A percentile compares a stretch with the other conserved stretches of the same genome.
phyloP scores from a whole-genome alignment of 2,888 invertebrate genomes.

The Zaprionus obscuricornis region DNA sequence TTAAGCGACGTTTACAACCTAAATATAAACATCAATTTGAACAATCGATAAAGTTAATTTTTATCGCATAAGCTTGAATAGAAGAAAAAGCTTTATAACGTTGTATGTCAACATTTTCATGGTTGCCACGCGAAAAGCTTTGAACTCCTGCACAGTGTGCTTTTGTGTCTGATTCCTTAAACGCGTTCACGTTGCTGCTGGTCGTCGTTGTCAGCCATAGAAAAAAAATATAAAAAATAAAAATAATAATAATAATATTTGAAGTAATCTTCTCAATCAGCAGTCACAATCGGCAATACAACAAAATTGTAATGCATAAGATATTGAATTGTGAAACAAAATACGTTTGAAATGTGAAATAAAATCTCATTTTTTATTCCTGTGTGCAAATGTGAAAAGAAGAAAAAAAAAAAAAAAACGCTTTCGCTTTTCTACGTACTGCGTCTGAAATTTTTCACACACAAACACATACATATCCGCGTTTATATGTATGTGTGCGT shows the following conservation, averaged over 20 bases:
- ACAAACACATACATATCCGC: neutral
- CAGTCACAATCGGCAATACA: too few relatives aligned
- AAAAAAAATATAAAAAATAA: constrained; percentile 42
- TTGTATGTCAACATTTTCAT: constrained; percentile 50
- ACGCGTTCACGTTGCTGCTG: constrained; percentile 70
- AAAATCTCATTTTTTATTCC: too few relatives aligned
- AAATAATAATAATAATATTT: constrained; percentile 18
- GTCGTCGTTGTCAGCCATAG: constrained; percentile 52
- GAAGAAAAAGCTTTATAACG: constrained; percentile 26
- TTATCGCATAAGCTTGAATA: constrained; percentile 28
- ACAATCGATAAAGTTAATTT: constrained; percentile 48
- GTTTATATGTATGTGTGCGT: constrained; percentile 30
- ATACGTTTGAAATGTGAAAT: too few relatives aligned
- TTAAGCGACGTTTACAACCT: constrained; percentile 29
- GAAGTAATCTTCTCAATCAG: too few relatives aligned
- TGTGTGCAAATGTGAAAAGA: constrained; percentile 4
- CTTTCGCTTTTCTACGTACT: constrained; percentile 61
- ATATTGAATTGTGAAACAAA: too few relatives aligned
- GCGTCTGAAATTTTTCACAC: constrained; percentile 62
- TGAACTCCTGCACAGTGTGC: constrained; percentile 72
- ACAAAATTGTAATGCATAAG: too few relatives aligned
- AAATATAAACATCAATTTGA: neutral
- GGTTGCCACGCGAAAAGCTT: constrained; percentile 61
- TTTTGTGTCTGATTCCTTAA: constrained; percentile 72
- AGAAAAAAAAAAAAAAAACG: constrained; percentile 8